Base-by-base conservation (phyloP, 2,888 invertebrate genomes). In the Tachina fera region DNA sequence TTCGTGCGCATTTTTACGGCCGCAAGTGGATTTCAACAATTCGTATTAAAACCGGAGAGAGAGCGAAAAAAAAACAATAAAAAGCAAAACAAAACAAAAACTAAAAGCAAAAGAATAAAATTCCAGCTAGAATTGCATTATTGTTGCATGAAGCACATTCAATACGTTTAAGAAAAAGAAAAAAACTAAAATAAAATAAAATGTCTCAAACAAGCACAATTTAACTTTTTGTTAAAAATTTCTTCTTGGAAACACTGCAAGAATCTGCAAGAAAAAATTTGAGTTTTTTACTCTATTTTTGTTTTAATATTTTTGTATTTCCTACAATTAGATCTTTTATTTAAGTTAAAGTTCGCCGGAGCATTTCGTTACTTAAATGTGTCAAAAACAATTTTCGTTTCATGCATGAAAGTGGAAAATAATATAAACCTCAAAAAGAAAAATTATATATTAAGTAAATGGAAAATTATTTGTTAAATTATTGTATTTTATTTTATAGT, bases 1-100 rank as follows among this genome's bases (percentile, higher is more conserved):
- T 76, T 86, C 76, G 86, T 86, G 71, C 67, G 60, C 75, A 83
- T 68, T 83, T 77, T 72, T 72, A 80, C 68, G 76, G 79, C 79
- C 80, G 76, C 86, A 83, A 86, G 76, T 83, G 82, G 56, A 83
- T 80, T 83, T 79, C 65, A 83, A 67, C 79, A 70, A 51, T 77
- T 71, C 53, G n/a, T 31, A 72, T 78, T 47, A 22, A 22, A 39
- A 45, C 43, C 4, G 19, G n/a, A 39, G 1, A 63, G 43, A 65
- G 56, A 13, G n/a, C 43, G 10, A 45, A 39, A n/a, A 45, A 53
- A 19, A 31, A 72, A 51, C n/a, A 71, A 13, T 31, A 51, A 9
- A 47, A 47, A 45, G 31, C n/a, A 8, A 19, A 22, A 13, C 19
- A n/a, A 61, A 41, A 60, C 3, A 31, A 19, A 51, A 4, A 77